A percentile compares a stretch with the other conserved stretches of the same genome.
Conservation (phyloP, 2,113 vertebrate genomes). For the Triplophysa dalaica region DNA sequence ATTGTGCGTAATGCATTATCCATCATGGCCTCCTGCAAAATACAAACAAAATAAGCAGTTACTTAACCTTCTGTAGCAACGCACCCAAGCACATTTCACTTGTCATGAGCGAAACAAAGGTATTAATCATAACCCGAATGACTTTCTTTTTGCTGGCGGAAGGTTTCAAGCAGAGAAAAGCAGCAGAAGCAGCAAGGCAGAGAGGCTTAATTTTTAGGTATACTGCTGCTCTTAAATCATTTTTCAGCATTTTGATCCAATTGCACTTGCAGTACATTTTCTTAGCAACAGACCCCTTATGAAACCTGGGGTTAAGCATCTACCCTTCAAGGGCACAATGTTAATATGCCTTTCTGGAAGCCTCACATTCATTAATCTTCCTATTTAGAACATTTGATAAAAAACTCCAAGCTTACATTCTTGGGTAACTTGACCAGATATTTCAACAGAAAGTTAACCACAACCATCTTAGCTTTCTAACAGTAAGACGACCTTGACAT, state of each 20-base stretch:
- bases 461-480: not conserved
- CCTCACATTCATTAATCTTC: not conserved
- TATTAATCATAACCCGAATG: too few species aligned
- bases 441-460: not conserved
- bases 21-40: slow-evolving; percentile 93
- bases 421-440: not conserved
- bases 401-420: not conserved
- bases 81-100: not conserved
- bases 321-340: not conserved
- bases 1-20: slow-evolving; percentile 96
- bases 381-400: not conserved
- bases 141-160: too few species aligned
- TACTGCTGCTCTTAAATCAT: too few species aligned
- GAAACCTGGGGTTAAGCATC: not conserved
- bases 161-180: too few species aligned
- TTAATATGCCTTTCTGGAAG: not conserved
- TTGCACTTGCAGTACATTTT: not conserved
- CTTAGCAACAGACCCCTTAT: not conserved
- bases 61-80: not conserved
- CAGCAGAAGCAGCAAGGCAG: too few species aligned
- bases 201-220: too few species aligned
- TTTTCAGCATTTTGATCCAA: not conserved
- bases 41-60: slow-evolving; percentile 22
- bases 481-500: slow-evolving; percentile 1
- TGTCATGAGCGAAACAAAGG: not conserved